These are phyloP conservation scores for Crematogaster levior DNA, from an alignment of 2,888 invertebrate genomes.

Conservation along the genomic window DNA sequence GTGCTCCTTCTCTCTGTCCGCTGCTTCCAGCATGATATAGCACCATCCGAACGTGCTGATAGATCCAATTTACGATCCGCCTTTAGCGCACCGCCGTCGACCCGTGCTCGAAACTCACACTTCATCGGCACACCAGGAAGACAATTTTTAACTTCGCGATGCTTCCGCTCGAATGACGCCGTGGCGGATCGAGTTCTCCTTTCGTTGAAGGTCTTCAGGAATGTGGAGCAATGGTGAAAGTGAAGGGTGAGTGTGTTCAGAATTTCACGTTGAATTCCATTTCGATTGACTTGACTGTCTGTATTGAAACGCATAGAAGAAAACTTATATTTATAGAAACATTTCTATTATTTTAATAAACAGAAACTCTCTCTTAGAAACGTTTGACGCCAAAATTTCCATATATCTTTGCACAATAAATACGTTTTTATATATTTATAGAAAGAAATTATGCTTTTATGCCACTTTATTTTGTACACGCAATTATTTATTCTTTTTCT, in stretches of 20 bases:
- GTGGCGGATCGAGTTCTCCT: constrained; percentile 35
- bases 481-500: background rate
- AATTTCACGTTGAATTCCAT: background rate
- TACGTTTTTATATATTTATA: background rate
- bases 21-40: constrained; percentile 84
- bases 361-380: background rate
- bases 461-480: background rate
- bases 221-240: constrained; percentile 30
- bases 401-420: background rate
- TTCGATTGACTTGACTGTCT: background rate
- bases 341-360: background rate
- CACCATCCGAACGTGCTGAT: constrained; percentile 84
- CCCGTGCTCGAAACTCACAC: constrained; percentile 48
- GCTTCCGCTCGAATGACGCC: constrained; percentile 42
- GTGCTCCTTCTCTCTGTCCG: constrained; percentile 82
- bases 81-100: constrained; percentile 67
- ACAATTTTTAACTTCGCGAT: constrained; percentile 77
- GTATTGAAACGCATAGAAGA: background rate
- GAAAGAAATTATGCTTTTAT: background rate
- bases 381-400: background rate
- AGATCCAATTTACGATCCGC: constrained; percentile 85
- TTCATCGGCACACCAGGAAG: constrained; percentile 60
- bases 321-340: background rate
- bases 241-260: background rate
- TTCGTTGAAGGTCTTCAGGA: constrained; percentile 23